These are phyloP conservation scores for Numida meleagris DNA, from an alignment of 2,113 vertebrate genomes.

Conservation along the genomic window DNA sequence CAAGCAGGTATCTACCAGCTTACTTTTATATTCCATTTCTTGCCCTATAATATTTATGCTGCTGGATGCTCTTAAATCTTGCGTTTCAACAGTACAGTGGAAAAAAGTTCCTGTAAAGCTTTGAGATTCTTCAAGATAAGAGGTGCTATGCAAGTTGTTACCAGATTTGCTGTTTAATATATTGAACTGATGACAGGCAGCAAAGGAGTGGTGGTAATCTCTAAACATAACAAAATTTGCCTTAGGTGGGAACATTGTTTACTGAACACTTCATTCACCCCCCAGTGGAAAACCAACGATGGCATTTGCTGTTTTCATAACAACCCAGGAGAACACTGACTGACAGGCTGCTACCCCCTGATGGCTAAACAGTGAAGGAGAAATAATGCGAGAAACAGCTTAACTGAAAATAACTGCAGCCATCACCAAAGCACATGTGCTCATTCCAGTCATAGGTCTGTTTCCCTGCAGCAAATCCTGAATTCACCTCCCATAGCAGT, in stretches of 20 bases:
- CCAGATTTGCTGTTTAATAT: not conserved
- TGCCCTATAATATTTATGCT: not conserved
- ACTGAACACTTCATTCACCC: slow-evolving; percentile 51
- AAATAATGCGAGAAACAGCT: slow-evolving; percentile 55
- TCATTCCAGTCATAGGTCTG: not conserved
- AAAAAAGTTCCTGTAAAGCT: not conserved
- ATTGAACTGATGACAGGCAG: slow-evolving; percentile 1
- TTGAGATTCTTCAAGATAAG: not conserved
- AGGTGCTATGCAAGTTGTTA: not conserved
- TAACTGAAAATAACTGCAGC: slow-evolving; percentile 61
- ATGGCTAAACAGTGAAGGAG: slow-evolving; percentile 37
- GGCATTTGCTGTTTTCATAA: slow-evolving; percentile 74
- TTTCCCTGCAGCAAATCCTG: not conserved
- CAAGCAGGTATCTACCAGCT: not conserved
- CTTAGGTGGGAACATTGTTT: slow-evolving; percentile 45
- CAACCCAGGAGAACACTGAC: slow-evolving; percentile 50
- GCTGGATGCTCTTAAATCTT: not conserved
- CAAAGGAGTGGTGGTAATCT: not conserved
- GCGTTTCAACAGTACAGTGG: not conserved
- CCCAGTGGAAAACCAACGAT: slow-evolving; percentile 67
- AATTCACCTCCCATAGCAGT: not conserved
- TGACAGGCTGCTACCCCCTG: slow-evolving; percentile 61
- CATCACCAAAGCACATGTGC: slow-evolving; percentile 49
- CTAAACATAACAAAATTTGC: slow-evolving; percentile 1
- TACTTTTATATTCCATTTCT: not conserved